Conservation (phyloP, 1,140 invertebrate species). For the Dendrolimus punctatus region DNA sequence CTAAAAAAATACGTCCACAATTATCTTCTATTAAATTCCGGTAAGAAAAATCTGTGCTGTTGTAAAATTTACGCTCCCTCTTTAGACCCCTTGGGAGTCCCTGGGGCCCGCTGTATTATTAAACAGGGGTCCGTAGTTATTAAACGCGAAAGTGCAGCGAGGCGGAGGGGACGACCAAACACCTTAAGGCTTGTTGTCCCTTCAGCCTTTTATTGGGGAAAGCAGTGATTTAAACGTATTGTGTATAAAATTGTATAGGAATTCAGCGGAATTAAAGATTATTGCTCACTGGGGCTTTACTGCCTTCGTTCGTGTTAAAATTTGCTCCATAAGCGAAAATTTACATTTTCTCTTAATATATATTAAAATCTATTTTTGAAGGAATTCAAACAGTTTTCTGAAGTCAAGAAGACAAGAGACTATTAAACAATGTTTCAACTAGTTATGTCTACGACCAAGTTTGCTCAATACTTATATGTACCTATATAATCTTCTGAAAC, state of each 20-base stretch:
- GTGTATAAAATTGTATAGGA: background rate
- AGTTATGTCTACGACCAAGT: too few species aligned
- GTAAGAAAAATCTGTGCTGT: conserved; percentile 16
- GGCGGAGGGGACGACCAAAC: conserved; percentile 28
- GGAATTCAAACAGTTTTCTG: too few species aligned
- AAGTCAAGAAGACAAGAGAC: too few species aligned
- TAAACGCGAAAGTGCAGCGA: conserved; percentile 45
- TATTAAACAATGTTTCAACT: too few species aligned
- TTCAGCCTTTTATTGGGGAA: conserved; percentile 27
- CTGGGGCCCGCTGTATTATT: conserved; percentile 40
- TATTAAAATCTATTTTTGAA: too few species aligned
- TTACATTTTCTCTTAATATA: too few species aligned
- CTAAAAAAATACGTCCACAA: conserved; percentile 25
- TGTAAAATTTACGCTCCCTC: conserved; percentile 31
- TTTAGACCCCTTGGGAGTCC: conserved; percentile 31
- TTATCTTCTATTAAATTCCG: conserved; percentile 12
- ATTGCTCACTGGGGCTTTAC: too few species aligned
- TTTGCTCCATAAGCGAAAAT: too few species aligned
- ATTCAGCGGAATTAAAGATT: too few species aligned
- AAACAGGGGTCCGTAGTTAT: conserved; percentile 35
- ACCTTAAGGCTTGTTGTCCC: conserved; percentile 28
- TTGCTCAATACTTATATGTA: too few species aligned
- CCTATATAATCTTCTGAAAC: too few species aligned
- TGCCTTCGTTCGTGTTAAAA: too few species aligned
- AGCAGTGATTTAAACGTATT: conserved; percentile 22